Percentiles rank a stretch among this genome's conserved stretches.
phyloP scores from a whole-genome alignment of 2,797 vertebrate species.

The Bryconaethiops microstoma region DNA sequence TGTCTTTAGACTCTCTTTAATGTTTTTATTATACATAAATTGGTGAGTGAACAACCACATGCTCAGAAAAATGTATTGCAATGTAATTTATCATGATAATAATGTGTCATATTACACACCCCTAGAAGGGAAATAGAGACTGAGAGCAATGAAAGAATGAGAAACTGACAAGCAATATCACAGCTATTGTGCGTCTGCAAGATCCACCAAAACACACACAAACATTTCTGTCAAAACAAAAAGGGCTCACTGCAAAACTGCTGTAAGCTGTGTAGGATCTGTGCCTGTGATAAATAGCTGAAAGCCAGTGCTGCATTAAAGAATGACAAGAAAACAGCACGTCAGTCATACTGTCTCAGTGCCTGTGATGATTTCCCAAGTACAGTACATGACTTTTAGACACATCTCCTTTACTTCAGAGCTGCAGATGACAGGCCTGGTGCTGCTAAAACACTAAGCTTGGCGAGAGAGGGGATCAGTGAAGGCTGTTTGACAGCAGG shows the following conservation, averaged over 20 bases:
- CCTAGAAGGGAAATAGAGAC: slow-evolving; percentile 4
- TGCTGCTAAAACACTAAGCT: not conserved
- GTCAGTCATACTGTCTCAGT: slow-evolving; percentile 11
- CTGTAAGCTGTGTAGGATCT: not conserved
- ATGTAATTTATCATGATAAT: not conserved
- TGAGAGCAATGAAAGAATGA: not conserved
- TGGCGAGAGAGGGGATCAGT: not conserved
- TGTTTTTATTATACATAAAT: too few relatives aligned
- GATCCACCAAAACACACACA: not conserved
- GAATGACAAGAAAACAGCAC: not conserved
- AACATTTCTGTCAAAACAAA: slow-evolving; percentile 15
- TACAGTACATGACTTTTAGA: not conserved
- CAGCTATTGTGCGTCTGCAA: slow-evolving; percentile 1
- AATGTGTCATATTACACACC: not conserved
- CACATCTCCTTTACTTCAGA: not conserved
- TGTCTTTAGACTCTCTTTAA: too few relatives aligned
- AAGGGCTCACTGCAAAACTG: not conserved
- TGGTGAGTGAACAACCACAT: not conserved
- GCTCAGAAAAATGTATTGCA: not conserved
- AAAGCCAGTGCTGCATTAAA: not conserved
- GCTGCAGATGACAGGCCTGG: not conserved
- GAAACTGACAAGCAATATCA: slow-evolving; percentile 13
- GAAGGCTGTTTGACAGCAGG: not conserved
- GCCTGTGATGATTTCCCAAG: not conserved
- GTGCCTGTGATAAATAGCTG: not conserved